Base-by-base conservation (phyloP, 2,888 invertebrate genomes). In the Polydrusus pterygomalis region DNA sequence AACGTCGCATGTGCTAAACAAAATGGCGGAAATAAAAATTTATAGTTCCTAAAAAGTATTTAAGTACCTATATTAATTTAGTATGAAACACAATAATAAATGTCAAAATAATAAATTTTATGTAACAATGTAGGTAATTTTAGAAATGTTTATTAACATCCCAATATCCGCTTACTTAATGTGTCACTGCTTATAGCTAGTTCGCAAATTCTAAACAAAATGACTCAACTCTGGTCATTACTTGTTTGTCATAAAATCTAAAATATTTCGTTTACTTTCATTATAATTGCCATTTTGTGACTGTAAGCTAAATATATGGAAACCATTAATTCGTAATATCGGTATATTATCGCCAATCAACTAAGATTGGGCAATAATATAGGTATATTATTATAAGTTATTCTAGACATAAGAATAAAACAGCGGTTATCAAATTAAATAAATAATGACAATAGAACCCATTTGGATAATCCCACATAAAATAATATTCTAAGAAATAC, bases 181-280 rank as follows among this genome's bases (percentile, higher is more conserved):
- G 58, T 38, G 34, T 64, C 47, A 64, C 20, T 34, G 15, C 20
- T 63, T 47, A 63, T 25, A 49, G 34, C 34, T 25, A 18, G 17
- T 10, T 43, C 17, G 49, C 43, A 64, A 64, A 34, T 64, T 49
- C 47, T 30, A 47, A 34, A 47, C 34, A 49, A 15, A 25, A 64
- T 64, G 64, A 64, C 49, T 64, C 45, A 64, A 49, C 34, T 45
- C 49, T 25, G 64, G 49, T 34, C 49, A 49, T 64, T 64, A 64
- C 15, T 64, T 25, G 5, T 25, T 49, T 45, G 64, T 64, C 64
- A 64, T 64, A 64, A 64, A 45, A 49, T 43, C 30, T 49, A 64
- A 47, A 64, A 17, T 45, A 64, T 47, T 64, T 49, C 30, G 15
- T 49, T 64, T 64, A 64, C 49, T 49, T 64, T 64, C 47, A 45